Evolutionary conservation across 2,888 invertebrate species (phyloP).

Genomic region (Meteorus colon): DNA sequence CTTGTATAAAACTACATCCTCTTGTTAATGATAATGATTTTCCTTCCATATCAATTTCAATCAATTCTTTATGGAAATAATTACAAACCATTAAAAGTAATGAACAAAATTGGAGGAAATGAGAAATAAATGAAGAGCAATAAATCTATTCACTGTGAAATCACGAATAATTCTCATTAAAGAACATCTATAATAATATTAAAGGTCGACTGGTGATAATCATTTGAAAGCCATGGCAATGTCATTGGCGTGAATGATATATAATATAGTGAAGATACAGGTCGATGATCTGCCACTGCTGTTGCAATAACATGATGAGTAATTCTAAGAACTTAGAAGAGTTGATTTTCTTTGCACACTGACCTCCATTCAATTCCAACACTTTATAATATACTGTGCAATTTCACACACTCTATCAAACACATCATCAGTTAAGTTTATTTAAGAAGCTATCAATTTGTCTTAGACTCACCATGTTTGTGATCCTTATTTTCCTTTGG

Average conservation of each 20-base stretch:
- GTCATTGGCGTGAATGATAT: neutral
- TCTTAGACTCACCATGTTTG: constrained; percentile 41
- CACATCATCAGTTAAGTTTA: neutral
- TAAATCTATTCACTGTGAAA: neutral
- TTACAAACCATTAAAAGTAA: neutral
- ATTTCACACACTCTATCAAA: neutral
- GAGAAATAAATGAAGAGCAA: neutral
- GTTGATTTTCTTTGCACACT: constrained; percentile 69
- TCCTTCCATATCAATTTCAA: no score
- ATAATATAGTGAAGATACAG: constrained; percentile 50
- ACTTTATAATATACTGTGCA: constrained; percentile 50
- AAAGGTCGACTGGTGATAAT: neutral
- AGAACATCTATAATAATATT: neutral
- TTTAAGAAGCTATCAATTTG: neutral
- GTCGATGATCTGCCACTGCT: constrained; percentile 60
- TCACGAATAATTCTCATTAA: neutral
- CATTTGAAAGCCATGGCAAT: neutral
- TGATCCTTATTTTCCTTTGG: constrained; percentile 11
- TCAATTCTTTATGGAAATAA: no score
- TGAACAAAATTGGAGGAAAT: neutral
- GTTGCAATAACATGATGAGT: constrained; percentile 46
- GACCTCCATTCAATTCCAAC: constrained; percentile 66
- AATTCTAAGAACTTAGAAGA: constrained; percentile 55
- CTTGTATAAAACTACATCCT: no score
- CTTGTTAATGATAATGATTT: no score